These are phyloP conservation scores for Spea multiplicata DNA, from an alignment of 2,113 vertebrate genomes.

Conservation along the genomic window DNA sequence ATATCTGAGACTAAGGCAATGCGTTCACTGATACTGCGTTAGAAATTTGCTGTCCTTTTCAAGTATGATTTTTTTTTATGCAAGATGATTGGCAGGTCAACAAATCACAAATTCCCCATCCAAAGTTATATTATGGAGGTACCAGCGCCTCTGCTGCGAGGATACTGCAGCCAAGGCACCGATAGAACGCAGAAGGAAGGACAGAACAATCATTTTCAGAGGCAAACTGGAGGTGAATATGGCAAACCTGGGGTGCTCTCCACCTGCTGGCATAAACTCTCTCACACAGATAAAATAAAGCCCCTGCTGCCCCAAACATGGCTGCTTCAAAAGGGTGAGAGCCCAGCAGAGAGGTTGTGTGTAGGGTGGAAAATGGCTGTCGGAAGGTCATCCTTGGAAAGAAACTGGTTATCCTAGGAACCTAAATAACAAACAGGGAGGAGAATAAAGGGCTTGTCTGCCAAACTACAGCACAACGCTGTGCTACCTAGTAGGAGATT, in stretches of 20 bases:
- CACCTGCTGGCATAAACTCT: slow-evolving; percentile 76
- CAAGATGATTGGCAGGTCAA: slow-evolving; percentile 54
- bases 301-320: slow-evolving; percentile 78
- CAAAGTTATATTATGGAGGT: slow-evolving; percentile 63
- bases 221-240: slow-evolving; percentile 62
- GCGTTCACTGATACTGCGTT: slow-evolving; percentile 66
- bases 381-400: slow-evolving; percentile 74
- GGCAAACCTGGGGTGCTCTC: slow-evolving; percentile 83
- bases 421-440: slow-evolving; percentile 78
- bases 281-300: slow-evolving; percentile 81
- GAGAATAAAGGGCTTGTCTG: slow-evolving; percentile 62
- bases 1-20: fast-evolving
- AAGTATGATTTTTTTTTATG: slow-evolving; percentile 51
- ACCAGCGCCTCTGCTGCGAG: slow-evolving; percentile 11
- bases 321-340: slow-evolving; percentile 80
- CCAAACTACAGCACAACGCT: slow-evolving; percentile 35
- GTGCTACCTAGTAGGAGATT: background rate
- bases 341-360: slow-evolving; percentile 76
- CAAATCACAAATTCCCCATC: slow-evolving; percentile 59
- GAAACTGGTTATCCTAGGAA: slow-evolving; percentile 75
- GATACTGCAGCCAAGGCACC: slow-evolving; percentile 57
- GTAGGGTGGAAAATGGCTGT: slow-evolving; percentile 76
- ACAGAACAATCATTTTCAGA: slow-evolving; percentile 59
- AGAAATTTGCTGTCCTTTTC: slow-evolving; percentile 72
- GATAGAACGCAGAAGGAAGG: slow-evolving; percentile 58